phyloP scores from a whole-genome alignment of 1,140 invertebrate genomes.

The Nephila pilipes region DNA sequence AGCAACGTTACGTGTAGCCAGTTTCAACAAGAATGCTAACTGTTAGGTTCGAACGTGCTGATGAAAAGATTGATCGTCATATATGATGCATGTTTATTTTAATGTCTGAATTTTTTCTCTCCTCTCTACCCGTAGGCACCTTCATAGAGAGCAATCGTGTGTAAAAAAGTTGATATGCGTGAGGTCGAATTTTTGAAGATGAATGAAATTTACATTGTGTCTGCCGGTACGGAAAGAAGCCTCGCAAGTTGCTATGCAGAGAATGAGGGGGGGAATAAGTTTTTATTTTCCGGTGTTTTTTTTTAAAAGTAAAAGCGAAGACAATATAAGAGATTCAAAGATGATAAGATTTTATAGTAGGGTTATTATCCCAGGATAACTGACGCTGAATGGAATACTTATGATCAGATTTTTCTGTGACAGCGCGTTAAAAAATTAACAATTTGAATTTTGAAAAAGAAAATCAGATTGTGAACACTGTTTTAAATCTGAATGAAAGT shows the following conservation, averaged over 20 bases:
- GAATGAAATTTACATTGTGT: conserved; percentile 55
- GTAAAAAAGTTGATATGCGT: conserved; percentile 16
- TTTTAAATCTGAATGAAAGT: too few species aligned
- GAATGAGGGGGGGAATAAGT: background rate
- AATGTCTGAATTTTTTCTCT: conserved; percentile 24
- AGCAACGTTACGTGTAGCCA: conserved; percentile 29
- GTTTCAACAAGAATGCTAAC: conserved; percentile 66
- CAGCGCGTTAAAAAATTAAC: too few species aligned
- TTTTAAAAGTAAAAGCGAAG: too few species aligned
- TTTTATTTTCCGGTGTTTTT: too few species aligned
- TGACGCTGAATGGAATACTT: too few species aligned
- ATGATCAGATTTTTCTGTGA: too few species aligned
- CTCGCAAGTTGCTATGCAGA: background rate
- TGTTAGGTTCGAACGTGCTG: conserved; percentile 59
- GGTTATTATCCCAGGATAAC: too few species aligned
- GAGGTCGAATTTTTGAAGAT: conserved; percentile 39
- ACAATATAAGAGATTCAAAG: too few species aligned
- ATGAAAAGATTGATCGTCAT: conserved; percentile 67
- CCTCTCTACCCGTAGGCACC: background rate
- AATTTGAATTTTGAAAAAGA: too few species aligned
- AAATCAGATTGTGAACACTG: too few species aligned
- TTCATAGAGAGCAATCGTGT: conserved; percentile 2
- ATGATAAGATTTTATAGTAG: too few species aligned
- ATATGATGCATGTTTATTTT: conserved; percentile 62
- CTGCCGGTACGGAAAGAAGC: background rate